Base-by-base conservation (phyloP, 2,113 vertebrate species). In the Actinemys pallida region DNA sequence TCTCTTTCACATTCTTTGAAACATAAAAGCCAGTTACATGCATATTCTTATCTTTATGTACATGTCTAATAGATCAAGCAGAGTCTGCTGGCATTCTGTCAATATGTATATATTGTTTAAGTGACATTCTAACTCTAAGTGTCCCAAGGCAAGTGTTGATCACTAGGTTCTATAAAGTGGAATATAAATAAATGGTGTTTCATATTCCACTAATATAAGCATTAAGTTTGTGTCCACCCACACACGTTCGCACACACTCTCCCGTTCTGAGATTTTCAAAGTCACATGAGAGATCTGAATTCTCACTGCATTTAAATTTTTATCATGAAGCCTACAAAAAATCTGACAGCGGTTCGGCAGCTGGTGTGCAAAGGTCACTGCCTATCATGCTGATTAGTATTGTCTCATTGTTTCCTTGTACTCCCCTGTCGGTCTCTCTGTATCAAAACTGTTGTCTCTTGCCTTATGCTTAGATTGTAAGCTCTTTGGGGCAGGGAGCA, bases 221-320 rank as follows among this genome's bases (percentile, higher is more conserved):
- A 9, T 8, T 5, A 0, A 52, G 8, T 29, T 5, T 0, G 54
- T 8, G 19, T 22, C 5, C 2, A 10, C 0, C 35, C 5, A 6
- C 20, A 25, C 7, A 16, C 0, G 3, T 1, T 20, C 8, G 27
- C 3, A 35, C 0, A 1, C 53, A 14, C 35, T 12, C 69, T 42
- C 72, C 5, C 39, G 19, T 22, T 12, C 19, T 24, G 20, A 75
- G 19, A 72, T 72, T 72, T 39, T 45, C 39, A 10, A n/a, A 39
- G 35, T 27, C 52, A 42, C 52, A 12, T 1, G 12, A 35, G 79
- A 81, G 31, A 24, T n/a, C 12, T 8, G 31, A 29, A 52, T 53
- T 52, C 19, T 35, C 19, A 14, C 31, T 50, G 50, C 29, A 6
- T 49, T 53, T 35, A 20, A 47, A 81, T 81, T 72, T 72, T 72